Conservation (phyloP, 1,140 invertebrate genomes). For the Camponotus vicinus region DNA sequence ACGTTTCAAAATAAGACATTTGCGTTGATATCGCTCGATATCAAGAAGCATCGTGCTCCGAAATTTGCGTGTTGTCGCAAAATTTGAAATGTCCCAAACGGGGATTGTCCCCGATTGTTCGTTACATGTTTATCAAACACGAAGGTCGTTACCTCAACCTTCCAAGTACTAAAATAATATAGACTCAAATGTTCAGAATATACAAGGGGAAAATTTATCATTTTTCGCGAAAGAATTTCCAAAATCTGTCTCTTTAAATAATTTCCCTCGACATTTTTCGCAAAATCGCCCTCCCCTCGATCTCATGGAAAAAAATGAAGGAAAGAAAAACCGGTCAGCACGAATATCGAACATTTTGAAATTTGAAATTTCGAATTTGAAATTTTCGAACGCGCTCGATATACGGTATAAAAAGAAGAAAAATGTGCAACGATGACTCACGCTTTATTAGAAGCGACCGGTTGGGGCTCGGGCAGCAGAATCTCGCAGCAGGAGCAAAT, state of each 20-base stretch:
- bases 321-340: background rate
- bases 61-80: background rate
- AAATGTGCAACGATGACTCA: slow-evolving; percentile 43
- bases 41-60: background rate
- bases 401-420: background rate
- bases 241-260: background rate
- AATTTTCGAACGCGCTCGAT: background rate
- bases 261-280: background rate
- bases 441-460: background rate
- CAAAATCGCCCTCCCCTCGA: background rate
- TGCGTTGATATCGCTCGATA: background rate
- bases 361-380: background rate
- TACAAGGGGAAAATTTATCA: too few relatives aligned
- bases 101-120: background rate
- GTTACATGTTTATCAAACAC: background rate
- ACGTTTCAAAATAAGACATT: background rate
- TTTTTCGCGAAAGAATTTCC: too few relatives aligned
- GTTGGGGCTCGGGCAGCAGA: slow-evolving; percentile 42
- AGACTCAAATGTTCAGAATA: background rate
- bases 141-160: background rate
- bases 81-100: background rate
- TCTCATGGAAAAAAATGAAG: too few relatives aligned
- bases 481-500: background rate
- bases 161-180: background rate
- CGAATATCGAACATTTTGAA: too few relatives aligned